Conservation (phyloP, 2,888 invertebrate species). For the Euproctis similis region DNA sequence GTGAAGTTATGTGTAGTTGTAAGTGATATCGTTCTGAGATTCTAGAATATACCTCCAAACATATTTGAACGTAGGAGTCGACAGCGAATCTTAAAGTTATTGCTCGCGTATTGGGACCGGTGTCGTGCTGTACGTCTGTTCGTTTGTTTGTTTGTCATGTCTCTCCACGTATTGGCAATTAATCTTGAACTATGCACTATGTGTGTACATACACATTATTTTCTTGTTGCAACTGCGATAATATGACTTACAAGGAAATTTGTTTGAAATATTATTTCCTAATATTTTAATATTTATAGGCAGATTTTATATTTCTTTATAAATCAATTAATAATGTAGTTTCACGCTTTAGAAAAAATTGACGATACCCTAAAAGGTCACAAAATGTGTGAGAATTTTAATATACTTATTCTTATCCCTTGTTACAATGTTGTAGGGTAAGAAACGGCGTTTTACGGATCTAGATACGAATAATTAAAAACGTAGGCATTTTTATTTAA, state of each 20-base stretch:
- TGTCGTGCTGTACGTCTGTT: conserved; percentile 54
- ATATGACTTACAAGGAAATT: neutral
- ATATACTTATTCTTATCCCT: too few species aligned
- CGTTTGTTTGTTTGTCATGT: conserved; percentile 48
- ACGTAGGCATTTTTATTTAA: too few species aligned
- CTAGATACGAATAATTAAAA: too few species aligned
- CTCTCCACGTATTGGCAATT: conserved; percentile 56
- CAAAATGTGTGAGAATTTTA: too few species aligned
- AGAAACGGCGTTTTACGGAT: too few species aligned
- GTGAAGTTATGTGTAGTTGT: neutral
- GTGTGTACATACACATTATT: conserved; percentile 16
- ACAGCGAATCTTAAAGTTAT: conserved; percentile 64
- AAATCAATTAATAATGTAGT: too few species aligned
- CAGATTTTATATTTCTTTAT: too few species aligned
- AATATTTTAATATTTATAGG: too few species aligned
- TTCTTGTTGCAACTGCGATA: conserved; percentile 13
- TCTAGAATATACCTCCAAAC: conserved; percentile 36
- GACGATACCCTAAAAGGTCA: too few species aligned
- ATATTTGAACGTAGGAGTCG: conserved; percentile 56
- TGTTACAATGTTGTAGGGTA: too few species aligned
- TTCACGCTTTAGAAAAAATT: too few species aligned
- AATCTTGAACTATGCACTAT: conserved; percentile 56
- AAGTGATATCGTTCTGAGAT: conserved; percentile 1
- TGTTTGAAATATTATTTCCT: too few species aligned
- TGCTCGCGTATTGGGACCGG: conserved; percentile 58